Percentiles rank a stretch among this genome's conserved stretches.
These are phyloP conservation scores for Carassius auratus DNA, from an alignment of 2,113 vertebrate species.

Conservation along the genomic window DNA sequence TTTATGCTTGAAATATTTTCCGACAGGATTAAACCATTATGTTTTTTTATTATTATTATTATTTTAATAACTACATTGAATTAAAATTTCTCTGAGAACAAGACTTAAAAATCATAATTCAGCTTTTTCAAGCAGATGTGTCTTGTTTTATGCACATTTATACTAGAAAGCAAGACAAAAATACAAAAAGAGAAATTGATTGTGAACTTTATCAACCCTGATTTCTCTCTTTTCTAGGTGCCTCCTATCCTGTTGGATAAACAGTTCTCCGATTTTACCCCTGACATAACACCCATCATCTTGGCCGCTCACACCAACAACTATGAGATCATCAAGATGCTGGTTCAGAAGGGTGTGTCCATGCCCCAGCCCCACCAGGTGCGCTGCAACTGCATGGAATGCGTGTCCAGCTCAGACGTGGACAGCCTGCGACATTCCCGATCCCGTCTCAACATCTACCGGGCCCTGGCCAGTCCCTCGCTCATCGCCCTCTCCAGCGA, in stretches of 20 bases:
- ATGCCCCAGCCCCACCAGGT: conserved; percentile 95
- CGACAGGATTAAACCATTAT: background rate
- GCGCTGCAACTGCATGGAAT: conserved; percentile 96
- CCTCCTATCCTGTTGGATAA: conserved; percentile 95
- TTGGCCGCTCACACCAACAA: conserved; percentile 98
- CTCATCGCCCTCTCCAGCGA: conserved; percentile 95
- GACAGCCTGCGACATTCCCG: conserved; percentile 96
- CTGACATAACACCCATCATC: conserved; percentile 97
- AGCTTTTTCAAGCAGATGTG: background rate
- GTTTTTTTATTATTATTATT: background rate
- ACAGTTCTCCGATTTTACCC: conserved; percentile 98
- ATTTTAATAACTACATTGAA: background rate
- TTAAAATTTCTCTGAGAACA: background rate
- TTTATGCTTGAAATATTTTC: background rate
- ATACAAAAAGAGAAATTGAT: background rate
- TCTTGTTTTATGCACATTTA: background rate
- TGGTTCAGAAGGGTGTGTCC: conserved; percentile 95
- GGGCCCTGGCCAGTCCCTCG: conserved; percentile 91
- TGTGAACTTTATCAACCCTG: background rate
- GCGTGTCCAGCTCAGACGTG: conserved; percentile 95
- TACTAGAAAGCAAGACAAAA: background rate
- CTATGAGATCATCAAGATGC: conserved; percentile 97
- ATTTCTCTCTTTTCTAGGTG: conserved; percentile 75
- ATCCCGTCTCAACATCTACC: conserved; percentile 97
- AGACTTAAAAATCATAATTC: background rate